Base-by-base conservation (phyloP, 2,113 vertebrate species). In the Cryptoleucopteryx plumbea region DNA sequence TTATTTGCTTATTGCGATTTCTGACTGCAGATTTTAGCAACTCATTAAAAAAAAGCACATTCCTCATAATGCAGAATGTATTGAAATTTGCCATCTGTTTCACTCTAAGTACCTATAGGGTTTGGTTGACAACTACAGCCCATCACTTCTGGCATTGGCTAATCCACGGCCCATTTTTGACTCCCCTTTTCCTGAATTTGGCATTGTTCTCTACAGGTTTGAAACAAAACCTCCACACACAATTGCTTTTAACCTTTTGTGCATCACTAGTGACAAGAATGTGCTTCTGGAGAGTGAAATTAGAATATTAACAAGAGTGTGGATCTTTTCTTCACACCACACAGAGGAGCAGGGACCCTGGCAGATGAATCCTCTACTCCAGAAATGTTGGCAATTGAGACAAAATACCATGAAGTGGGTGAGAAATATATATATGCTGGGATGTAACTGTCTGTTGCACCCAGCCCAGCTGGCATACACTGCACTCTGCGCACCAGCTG, bases 21-120 rank as follows among this genome's bases (percentile, higher is more conserved):
- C 94, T 96, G 70, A 72, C 72, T 63, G 48, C 86, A 93, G 80
- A 73, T 96, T 97, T 96, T 91, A 89, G 55, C 61, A 74, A 90
- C 72, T 53, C 66, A 71, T 96, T 78, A 70, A n/a, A 94, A 93
- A 85, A 94, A 31, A 66, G 38, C 40, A 93, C 38, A 36, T 95
- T 95, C 56, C 43, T 96, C 89, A 91, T 91, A 90, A 83, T 72
- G 63, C 63, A 34, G 75, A 92, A 73, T 93, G 56, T 90, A 96
- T 82, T 95, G 79, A 97, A 97, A 95, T 80, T 78, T 43, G 50
- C 93, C 95, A 97, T 98, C 96, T 98, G 97, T 48, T 96, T 66
- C 87, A 66, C n/a, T 97, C 21, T 62, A 74, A 77, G 73, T 72
- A 82, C 90, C 67, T 48, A 59, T 71, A 96, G 59, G 74, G 32